Evolutionary conservation across 2,888 invertebrate species (phyloP), one percentile per base, ranked within the genome.

Genomic region (Suillia variegata): DNA sequence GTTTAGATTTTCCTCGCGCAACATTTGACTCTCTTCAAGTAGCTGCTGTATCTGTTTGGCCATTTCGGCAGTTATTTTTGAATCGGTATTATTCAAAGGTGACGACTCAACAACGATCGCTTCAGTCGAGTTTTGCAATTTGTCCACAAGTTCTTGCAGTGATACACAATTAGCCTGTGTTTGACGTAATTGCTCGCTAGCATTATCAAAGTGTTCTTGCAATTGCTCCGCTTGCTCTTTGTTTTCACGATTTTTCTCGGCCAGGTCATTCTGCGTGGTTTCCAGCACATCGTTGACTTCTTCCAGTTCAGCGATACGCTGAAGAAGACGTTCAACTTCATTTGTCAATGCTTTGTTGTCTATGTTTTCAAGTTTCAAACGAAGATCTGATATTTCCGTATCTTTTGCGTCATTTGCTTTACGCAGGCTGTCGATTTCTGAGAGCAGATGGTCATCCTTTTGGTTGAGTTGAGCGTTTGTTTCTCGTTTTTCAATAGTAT

Each of bases 221-320:
- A 81, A 83, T 83, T 66, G 42, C 78, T 64, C 83, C 75, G 70
- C 78, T 58, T 71, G 82, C 15, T 66, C 64, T 77, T 85, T 85
- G 59, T 85, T 79, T 53, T 62, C 55, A 1, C 62, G 67, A 15
- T 64, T 80, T 58, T 84, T 83, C 17, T 84, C 67, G 64, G 84
- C 83, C n/a, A 85, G 80, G 61, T 73, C 72, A 55, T 66, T 67
- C 51, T 68, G 68, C 1, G 67, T 83, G 2, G 57, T 52, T 78
- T 86, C 85, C 62, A 85, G 79, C 65, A 83, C 84, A 49, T 83
- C 79, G 67, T 87, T 85, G 22, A 85, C 85, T 72, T 86, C 85
- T 72, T 87, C 85, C 62, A 89, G 79, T 67, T 82, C 84, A 51
- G 73, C 73, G 54, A 88, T 85, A 82, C 64, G 65, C 54, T 58